Evolutionary conservation across 2,888 invertebrate species (phyloP), one percentile per base, ranked within the genome.

Genomic region (Drosophila planitibia): DNA sequence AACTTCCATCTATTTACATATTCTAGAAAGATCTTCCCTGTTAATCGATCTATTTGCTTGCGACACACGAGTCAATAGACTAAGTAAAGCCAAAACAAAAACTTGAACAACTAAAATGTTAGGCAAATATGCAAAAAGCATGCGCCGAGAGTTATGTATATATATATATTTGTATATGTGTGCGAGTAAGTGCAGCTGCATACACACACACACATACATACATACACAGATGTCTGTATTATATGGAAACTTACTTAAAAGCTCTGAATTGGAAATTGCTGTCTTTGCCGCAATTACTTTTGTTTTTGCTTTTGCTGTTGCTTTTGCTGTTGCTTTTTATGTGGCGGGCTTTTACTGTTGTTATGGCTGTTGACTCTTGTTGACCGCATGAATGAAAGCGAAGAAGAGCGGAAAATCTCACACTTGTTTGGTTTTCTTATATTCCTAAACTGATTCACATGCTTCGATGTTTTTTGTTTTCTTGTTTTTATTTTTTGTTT

Each of bases 371-470:
- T 82, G 77, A 74, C 71, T 70, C 61, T 79, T 69, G 83, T 76
- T 85, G 86, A 86, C 80, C 82, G 85, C 84, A 82, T 89, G 84
- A 82, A 85, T 85, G 89, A 85, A 86, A 89, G 86, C 86, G 73
- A 83, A 85, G 73, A 83, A 85, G 59, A 60, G 52, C 66, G 66
- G 71, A 55, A 57, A 39, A 47, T 76, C 81, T 81, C 83, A 85
- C 85, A 89, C 89, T 89, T 86, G 86, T 83, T 83, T 76, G 88
- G 85, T 83, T 85, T 74, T 75, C 83, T 77, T 70, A 66, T 58
- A 70, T 72, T 64, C 73, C 58, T 63, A 53, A 10, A 64, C 63
- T 65, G 25, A 47, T 16, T 64, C 71, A 64, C 53, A 64, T 72
- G 55, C 25, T 47, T 16, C 70, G 54, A 55, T 67, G 51, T 49